Conservation (phyloP, 1,140 invertebrate species). For the Penaeus indicus region DNA sequence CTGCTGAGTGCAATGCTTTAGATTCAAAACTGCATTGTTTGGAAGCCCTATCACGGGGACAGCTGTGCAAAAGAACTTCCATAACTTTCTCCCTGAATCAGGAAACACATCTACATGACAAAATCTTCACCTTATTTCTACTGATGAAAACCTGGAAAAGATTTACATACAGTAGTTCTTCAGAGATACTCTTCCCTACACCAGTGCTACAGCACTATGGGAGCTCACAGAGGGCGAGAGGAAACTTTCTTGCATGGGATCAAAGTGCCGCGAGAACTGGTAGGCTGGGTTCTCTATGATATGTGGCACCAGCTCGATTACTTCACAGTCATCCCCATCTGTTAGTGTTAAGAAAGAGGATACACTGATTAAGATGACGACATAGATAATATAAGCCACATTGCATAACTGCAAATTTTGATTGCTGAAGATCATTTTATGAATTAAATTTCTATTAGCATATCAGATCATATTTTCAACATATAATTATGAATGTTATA, state of each 20-base stretch:
- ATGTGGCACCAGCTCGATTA: constrained; percentile 53
- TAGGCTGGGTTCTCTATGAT: constrained; percentile 59
- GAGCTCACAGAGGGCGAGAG: constrained; percentile 33
- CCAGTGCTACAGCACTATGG: constrained; percentile 28
- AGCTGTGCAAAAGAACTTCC: constrained; percentile 16
- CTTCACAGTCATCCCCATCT: constrained; percentile 38
- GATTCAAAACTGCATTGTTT: constrained; percentile 11
- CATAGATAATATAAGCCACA: not conserved
- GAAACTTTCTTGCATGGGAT: constrained; percentile 28
- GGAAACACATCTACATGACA: not conserved
- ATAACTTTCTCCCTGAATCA: constrained; percentile 8
- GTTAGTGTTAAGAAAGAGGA: not conserved
- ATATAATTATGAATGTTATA: too few species aligned
- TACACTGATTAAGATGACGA: not conserved
- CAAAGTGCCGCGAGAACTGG: constrained; percentile 11
- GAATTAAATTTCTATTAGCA: too few species aligned
- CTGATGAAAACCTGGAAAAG: not conserved
- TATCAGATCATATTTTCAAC: too few species aligned
- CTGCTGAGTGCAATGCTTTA: not conserved
- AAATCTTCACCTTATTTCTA: not conserved
- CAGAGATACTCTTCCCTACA: not conserved
- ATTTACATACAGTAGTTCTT: not conserved
- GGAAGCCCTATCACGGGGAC: constrained; percentile 20
- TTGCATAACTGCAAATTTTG: not conserved
- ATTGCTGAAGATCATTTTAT: too few species aligned